These are phyloP conservation scores for Thymallus thymallus DNA, from an alignment of 2,113 vertebrate genomes.

Conservation along the genomic window DNA sequence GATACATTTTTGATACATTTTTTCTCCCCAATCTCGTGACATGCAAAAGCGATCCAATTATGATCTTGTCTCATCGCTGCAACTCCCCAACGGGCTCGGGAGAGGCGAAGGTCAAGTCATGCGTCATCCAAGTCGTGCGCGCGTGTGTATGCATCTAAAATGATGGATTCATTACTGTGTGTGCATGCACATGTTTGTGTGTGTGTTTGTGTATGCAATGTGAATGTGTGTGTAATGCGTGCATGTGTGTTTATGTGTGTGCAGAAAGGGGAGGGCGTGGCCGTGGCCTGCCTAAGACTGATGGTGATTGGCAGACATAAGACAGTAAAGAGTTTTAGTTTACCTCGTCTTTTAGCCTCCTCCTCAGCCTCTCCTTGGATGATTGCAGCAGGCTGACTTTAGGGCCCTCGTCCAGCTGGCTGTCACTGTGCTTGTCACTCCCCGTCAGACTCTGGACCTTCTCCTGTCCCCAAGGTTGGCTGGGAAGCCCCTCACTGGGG, in stretches of 20 bases:
- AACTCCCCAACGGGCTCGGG: no score
- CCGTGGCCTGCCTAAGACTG: conserved; percentile 45
- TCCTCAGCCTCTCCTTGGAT: conserved; percentile 92
- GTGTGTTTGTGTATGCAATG: neutral
- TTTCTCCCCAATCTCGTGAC: no score
- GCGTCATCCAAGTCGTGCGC: no score
- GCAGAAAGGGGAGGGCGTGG: neutral
- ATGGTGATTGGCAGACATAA: conserved; percentile 3
- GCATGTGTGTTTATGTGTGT: conserved; percentile 19
- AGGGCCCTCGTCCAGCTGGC: conserved; percentile 62
- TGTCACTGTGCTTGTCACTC: conserved; percentile 63
- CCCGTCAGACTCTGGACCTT: conserved; percentile 2
- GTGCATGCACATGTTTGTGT: no score
- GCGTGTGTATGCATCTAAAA: neutral
- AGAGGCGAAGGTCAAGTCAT: no score
- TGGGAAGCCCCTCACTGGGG: conserved; percentile 49
- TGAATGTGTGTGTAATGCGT: neutral
- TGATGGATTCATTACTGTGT: no score
- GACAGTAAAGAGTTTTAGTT: conserved; percentile 53
- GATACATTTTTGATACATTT: no score
- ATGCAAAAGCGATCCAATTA: no score
- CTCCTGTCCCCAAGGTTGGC: neutral
- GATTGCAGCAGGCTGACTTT: conserved; percentile 91
- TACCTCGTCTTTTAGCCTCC: conserved; percentile 96
- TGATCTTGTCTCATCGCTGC: no score